Percentiles rank a stretch among this genome's conserved stretches.
phyloP scores from a whole-genome alignment of 2,797 vertebrate genomes.

The Anniella stebbinsi region DNA sequence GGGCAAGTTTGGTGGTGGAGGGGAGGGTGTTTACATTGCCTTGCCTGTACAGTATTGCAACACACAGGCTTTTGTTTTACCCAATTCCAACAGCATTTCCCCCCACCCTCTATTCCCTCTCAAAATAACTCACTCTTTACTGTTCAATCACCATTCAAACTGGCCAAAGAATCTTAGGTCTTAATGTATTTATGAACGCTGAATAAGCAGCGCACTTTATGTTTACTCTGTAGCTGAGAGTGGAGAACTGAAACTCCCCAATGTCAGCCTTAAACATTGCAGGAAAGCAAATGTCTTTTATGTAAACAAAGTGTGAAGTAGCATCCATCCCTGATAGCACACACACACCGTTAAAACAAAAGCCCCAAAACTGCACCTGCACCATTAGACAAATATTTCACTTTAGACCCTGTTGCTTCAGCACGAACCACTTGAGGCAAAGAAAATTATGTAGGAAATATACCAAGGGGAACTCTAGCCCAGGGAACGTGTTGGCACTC shows the following conservation, averaged over 20 bases:
- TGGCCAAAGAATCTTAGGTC: neutral
- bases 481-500: neutral
- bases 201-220: neutral
- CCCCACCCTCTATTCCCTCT: neutral
- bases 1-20: too few species aligned
- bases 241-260: neutral
- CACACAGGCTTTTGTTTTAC: neutral
- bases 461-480: neutral
- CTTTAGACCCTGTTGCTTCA: neutral
- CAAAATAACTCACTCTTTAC: neutral
- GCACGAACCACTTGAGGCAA: neutral
- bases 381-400: neutral
- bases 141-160: slow-evolving; percentile 2
- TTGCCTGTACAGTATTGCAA: neutral
- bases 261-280: neutral
- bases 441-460: neutral
- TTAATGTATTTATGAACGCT: neutral
- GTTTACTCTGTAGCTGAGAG: neutral
- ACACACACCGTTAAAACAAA: neutral
- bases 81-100: neutral
- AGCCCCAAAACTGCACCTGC: slow-evolving; percentile 4
- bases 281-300: neutral
- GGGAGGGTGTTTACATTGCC: too few species aligned
- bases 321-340: neutral
- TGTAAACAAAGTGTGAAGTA: neutral